These are phyloP conservation scores for Bothrops jararaca DNA, from an alignment of 2,113 vertebrate species.

Conservation along the genomic window DNA sequence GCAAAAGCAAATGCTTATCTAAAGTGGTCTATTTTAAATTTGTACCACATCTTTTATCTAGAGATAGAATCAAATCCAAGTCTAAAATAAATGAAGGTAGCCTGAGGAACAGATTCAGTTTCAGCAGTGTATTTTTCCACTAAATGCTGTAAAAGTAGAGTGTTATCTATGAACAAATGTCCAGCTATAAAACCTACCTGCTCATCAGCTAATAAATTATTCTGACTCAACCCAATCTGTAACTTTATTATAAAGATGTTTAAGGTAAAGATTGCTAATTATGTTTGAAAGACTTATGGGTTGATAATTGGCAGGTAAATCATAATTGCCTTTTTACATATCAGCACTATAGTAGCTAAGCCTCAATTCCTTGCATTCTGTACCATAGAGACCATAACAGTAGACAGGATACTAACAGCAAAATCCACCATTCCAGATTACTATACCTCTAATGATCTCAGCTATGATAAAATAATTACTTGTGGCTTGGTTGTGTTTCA, in stretches of 20 bases:
- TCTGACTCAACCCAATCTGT: not conserved
- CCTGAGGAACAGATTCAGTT: not conserved
- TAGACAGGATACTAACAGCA: not conserved
- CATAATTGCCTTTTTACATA: not conserved
- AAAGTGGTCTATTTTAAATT: not conserved
- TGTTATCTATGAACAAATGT: not conserved
- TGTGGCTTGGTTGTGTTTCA: no score
- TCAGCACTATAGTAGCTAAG: not conserved
- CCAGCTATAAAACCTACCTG: not conserved
- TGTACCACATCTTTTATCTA: not conserved
- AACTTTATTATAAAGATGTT: not conserved
- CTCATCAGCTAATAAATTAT: not conserved
- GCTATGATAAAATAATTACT: not conserved
- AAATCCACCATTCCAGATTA: not conserved
- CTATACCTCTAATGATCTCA: not conserved
- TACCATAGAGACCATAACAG: not conserved
- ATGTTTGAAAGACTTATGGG: not conserved
- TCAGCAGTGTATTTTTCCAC: not conserved
- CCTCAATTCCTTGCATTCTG: not conserved
- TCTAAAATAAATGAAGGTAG: not conserved
- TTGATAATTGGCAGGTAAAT: not conserved
- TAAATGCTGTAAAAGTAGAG: not conserved
- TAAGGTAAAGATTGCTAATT: not conserved
- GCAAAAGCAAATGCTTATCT: not conserved
- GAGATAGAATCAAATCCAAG: not conserved